Conservation (phyloP, 2,797 vertebrate species). For the Steatocranus sp. region DNA sequence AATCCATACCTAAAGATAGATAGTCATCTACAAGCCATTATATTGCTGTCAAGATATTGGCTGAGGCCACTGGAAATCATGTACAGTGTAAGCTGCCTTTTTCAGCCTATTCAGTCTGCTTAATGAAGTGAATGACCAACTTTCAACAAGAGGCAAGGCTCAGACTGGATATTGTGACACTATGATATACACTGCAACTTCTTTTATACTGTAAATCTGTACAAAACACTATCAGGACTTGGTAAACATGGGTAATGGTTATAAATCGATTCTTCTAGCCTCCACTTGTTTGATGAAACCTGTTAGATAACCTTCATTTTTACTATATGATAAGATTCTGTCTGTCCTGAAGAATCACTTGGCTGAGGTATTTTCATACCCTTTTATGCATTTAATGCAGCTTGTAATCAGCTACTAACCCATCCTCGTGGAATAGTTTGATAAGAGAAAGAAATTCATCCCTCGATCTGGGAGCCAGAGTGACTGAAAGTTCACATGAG, state of each 20-base stretch:
- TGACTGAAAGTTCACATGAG: not conserved
- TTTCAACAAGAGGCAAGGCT: not conserved
- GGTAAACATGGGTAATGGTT: not conserved
- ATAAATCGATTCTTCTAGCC: not conserved
- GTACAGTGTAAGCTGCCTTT: not conserved
- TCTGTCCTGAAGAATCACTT: not conserved
- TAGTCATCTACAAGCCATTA: not conserved
- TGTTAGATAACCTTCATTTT: not conserved
- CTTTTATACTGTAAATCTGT: not conserved
- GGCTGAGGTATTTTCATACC: not conserved
- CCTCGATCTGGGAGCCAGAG: not conserved
- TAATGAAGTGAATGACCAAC: conserved; percentile 5
- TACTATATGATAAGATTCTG: not conserved
- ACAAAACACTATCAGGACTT: not conserved
- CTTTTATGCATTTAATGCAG: not conserved
- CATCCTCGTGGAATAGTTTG: not conserved
- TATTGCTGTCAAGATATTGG: not conserved
- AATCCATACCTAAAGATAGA: not conserved
- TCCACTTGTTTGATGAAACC: not conserved
- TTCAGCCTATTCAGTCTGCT: conserved; percentile 18
- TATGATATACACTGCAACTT: not conserved
- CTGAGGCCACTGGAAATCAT: conserved; percentile 15
- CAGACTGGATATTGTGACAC: conserved; percentile 2
- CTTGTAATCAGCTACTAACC: not conserved
- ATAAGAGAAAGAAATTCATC: not conserved